phyloP scores from a whole-genome alignment of 1,140 invertebrate species.

The Ceratoteleas bidentatus region DNA sequence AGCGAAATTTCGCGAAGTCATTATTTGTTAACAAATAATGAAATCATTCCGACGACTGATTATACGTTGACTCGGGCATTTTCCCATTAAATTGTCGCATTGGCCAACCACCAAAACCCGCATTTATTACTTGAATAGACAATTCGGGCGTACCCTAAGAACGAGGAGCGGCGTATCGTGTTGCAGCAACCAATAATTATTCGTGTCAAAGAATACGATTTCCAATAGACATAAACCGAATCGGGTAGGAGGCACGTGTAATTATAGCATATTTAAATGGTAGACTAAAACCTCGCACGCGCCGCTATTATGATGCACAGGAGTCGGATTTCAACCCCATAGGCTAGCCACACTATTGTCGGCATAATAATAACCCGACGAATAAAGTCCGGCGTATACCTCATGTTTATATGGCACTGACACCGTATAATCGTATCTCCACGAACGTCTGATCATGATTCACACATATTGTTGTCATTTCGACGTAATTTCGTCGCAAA shows the following conservation, averaged over 20 bases:
- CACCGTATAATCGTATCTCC: constrained; percentile 73
- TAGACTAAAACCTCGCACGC: constrained; percentile 71
- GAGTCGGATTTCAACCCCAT: constrained; percentile 76
- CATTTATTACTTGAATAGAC: constrained; percentile 49
- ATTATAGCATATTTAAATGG: constrained; percentile 73
- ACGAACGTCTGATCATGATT: constrained; percentile 61
- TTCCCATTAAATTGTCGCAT: constrained; percentile 12
- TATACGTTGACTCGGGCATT: too few species aligned
- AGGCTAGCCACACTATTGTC: constrained; percentile 73
- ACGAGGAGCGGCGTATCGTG: too few species aligned
- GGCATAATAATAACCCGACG: constrained; percentile 73
- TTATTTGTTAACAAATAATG: neutral
- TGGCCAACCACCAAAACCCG: constrained; percentile 8
- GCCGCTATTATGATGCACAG: constrained; percentile 74
- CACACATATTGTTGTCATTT: constrained; percentile 51
- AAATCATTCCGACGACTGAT: too few species aligned
- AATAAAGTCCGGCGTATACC: constrained; percentile 68
- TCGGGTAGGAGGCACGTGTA: constrained; percentile 69
- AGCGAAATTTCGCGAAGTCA: too few species aligned
- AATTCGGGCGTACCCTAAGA: too few species aligned
- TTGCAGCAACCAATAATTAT: too few species aligned
- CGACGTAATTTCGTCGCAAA: constrained; percentile 14
- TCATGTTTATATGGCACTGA: constrained; percentile 68
- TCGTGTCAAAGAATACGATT: too few species aligned
- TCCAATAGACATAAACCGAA: too few species aligned